Base-by-base conservation (phyloP, 1,140 invertebrate genomes). In the Papilio helenus region DNA sequence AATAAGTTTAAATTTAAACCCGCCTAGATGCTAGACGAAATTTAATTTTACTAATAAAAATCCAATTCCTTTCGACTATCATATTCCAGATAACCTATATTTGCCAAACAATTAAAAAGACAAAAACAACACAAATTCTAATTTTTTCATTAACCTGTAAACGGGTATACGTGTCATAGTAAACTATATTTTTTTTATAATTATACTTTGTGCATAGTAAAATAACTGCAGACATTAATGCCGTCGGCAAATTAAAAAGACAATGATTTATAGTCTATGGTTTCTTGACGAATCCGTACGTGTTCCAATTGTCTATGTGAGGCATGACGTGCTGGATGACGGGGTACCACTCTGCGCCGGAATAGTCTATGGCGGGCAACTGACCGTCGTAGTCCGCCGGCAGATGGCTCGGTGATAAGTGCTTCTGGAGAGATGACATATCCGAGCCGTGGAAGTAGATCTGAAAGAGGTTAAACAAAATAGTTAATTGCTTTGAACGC, bases 401-500 rank as follows among this genome's bases (percentile, higher is more conserved):
- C 58, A 98, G 89, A 85, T 96, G 96, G 23, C 95, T 96, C 0
- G 96, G 95, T 3, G 95, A 94, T 71, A 98, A 94, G 84, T 97
- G 92, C 82, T 96, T 95, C 90, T 99, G 97, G 0, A 98, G 94
- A 3, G 95, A 96, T 0, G 94, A 87, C 96, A 98, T 96, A 87
- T 98, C 97, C 23, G 95, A 95, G 9, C 97, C 97, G 90, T 98
- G 97, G 95, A 97, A 97, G 90, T 95, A 96, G 90, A 97, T 96
- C 95, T 97, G 94, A 16, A 94, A 94, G 34, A 61, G 39, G 79
- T 72, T 49, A 71, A 34, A 55, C 23, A 51, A 68, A 44, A 12
- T 29, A 68, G 58, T n/a, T 51, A 61, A n/a, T 46, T 3, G 78
- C 18, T 39, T 18, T 65, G 29, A 34, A 68, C 2, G n/a, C 7